phyloP scores from a whole-genome alignment of 2,113 vertebrate species.

The Anseranas semipalmata region DNA sequence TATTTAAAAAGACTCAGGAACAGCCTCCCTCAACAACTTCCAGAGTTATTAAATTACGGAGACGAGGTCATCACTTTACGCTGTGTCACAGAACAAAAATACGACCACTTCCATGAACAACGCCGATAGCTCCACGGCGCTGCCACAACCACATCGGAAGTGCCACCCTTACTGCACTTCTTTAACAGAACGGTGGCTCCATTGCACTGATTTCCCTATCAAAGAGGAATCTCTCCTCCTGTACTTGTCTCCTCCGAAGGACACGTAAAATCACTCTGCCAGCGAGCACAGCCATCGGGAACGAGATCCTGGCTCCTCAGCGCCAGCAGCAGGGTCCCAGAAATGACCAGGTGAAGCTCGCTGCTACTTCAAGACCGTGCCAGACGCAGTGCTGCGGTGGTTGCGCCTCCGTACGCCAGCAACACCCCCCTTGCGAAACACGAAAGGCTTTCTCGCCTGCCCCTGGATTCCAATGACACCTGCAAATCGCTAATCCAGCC shows the following conservation, averaged over 20 bases:
- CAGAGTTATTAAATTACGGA: conserved; percentile 3
- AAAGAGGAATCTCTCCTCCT: background rate
- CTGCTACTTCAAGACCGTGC: background rate
- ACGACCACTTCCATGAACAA: background rate
- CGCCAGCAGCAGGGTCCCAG: background rate
- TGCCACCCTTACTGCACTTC: background rate
- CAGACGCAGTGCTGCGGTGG: background rate
- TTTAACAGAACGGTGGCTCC: conserved; percentile 3
- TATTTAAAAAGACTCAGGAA: background rate
- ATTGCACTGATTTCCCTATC: background rate
- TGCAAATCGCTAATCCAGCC: conserved; percentile 61
- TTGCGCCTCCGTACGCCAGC: background rate
- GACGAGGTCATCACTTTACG: background rate
- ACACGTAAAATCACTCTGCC: conserved; percentile 4
- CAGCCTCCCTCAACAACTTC: background rate
- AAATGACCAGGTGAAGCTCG: background rate
- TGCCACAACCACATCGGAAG: background rate
- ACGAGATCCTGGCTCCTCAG: background rate
- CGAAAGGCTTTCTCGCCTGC: conserved; percentile 42
- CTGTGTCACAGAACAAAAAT: conserved; percentile 1
- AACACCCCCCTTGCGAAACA: conserved; percentile 17
- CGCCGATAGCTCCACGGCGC: background rate
- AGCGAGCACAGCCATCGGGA: background rate
- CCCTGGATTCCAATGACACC: conserved; percentile 45
- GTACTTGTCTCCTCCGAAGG: background rate